These are phyloP conservation scores for Idaea straminata DNA, from an alignment of 2,888 invertebrate species.

Conservation along the genomic window DNA sequence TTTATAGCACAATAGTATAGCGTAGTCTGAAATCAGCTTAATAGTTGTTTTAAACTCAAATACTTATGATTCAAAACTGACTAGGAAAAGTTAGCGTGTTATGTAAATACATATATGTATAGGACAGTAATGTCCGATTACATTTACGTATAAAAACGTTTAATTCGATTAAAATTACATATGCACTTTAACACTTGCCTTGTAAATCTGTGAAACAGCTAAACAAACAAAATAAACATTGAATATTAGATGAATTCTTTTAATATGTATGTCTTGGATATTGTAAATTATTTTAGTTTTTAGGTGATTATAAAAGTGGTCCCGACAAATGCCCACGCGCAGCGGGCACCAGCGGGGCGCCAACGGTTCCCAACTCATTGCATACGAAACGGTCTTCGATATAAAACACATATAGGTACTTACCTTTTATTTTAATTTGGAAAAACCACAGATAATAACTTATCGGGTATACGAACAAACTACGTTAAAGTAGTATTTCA, in stretches of 20 bases:
- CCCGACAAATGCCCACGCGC: conserved; percentile 56
- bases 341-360: conserved; percentile 56
- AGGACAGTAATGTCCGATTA: too few relatives aligned
- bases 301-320: conserved; percentile 59
- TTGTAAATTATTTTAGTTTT: conserved; percentile 67
- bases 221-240: conserved; percentile 1
- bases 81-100: too few relatives aligned
- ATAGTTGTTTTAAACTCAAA: too few relatives aligned
- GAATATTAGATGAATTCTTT: background rate
- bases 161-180: background rate
- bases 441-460: conserved; percentile 4
- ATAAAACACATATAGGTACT: conserved; percentile 5
- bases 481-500: background rate
- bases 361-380: conserved; percentile 49
- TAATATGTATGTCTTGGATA: conserved; percentile 40
- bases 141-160: too few relatives aligned
- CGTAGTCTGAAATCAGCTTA: too few relatives aligned
- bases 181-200: conserved; percentile 11
- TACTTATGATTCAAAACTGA: too few relatives aligned
- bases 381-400: conserved; percentile 50
- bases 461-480: conserved; percentile 2
- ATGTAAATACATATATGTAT: too few relatives aligned
- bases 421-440: conserved; percentile 4
- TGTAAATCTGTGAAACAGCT: background rate
- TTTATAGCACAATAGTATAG: too few relatives aligned